Evolutionary conservation across 2,113 vertebrate species (phyloP), one percentile per base, ranked within the genome.

Genomic region (Dolichotis patagonum): DNA sequence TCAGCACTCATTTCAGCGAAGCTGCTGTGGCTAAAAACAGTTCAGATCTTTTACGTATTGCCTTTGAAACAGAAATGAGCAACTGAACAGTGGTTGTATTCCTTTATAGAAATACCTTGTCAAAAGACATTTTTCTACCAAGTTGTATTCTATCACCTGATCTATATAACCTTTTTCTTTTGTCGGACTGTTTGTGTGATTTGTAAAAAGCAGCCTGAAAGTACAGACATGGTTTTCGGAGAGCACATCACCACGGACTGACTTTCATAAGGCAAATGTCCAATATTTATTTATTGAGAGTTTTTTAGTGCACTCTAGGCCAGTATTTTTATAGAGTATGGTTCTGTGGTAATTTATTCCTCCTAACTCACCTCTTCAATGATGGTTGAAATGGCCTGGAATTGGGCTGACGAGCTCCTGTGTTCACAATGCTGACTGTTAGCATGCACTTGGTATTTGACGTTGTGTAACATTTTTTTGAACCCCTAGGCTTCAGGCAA

Each of bases 241-340:
- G 97, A 97, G 98, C 98, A 98, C 82, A 35, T 97, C 78, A 90
- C 96, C 98, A 96, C 96, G 78, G 97, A 97, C 98, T 98, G 97
- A 97, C 98, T 98, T 98, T 98, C 98, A 98, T 98, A 98, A 97
- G 98, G 97, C 98, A 97, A 98, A 98, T 97, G 96, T 96, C 93
- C 7, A 0, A n/a, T 98, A 98, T 98, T 98, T 99, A 98, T 98
- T 98, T 98, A 98, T 93, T 86, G 97, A 97, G 95, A 97, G 97
- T 98, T 99, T 99, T 99, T 97, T 97, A 98, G 98, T 97, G 98
- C 96, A 97, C 96, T 90, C 98, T 98, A 98, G 98, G 98, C 98
- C 98, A 98, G 98, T 98, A 98, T 99, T 99, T 99, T 99, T 99
- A 98, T 99, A 98, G 98, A 96, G 98, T 98, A 98, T 97, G 91